Evolutionary conservation across 1,140 invertebrate genomes (phyloP), one percentile per base, ranked within the genome.

Genomic region (Nomia melanderi): DNA sequence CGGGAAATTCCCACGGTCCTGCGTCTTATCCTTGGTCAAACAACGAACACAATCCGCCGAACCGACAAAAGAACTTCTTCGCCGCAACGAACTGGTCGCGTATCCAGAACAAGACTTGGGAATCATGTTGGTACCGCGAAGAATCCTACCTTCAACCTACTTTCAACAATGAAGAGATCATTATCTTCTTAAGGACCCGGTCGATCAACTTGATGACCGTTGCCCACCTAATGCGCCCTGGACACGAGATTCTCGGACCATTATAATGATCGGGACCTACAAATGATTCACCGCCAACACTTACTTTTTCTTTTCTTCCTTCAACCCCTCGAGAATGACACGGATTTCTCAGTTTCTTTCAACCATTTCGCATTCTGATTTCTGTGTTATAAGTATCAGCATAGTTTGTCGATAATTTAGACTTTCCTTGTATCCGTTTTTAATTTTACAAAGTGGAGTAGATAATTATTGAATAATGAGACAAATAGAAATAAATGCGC

Each of bases 1-100:
- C 39, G 63, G 70, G 74, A 63, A 81, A 73, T 81, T 85, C 56
- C 70, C 57, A 36, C 27, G 57, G 57, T 62, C 36, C 50, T 25
- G 17, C 56, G 72, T 27, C 25, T 60, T 41, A 44, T 44, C 41
- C 41, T 65, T 54, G 36, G 50, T 29, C 54, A n/a, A 41, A 14
- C 25, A 56, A 25, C 20, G 17, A 50, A 50, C 47, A 1, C 12
- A 41, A 11, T 20, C 17, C 56, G 1, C 14, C 5, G 20, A 2
- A 11, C 20, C 25, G 25, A 29, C 63, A 27, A 50, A 59, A 47
- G 36, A 44, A 36, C 27, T 12, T 70, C 9, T 53, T 36, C 23
- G 47, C 6, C 9, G 7, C 23, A 60, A 11, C 31, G 47, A 70
- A 47, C 41, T 57, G 53, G 29, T 50, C 12, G 62, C 59, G 33